Evolutionary conservation across 2,113 vertebrate species (phyloP).

Genomic region (Bos indicus): DNA sequence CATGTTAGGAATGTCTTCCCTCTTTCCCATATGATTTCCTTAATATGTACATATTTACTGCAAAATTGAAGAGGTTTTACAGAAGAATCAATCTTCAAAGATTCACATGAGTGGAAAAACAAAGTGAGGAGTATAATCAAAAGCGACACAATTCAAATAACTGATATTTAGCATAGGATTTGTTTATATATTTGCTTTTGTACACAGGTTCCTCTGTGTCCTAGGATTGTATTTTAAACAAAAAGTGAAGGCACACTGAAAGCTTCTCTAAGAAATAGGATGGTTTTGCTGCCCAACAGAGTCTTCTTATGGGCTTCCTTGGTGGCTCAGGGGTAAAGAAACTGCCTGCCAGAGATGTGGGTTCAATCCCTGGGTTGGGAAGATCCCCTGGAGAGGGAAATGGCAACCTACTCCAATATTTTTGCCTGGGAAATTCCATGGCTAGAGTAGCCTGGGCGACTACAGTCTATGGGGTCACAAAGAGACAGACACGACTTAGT

Average conservation of each 20-base stretch:
- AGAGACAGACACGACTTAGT: neutral
- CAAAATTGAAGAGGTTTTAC: neutral
- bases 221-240: conserved; percentile 22
- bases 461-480: neutral
- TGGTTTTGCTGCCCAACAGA: neutral
- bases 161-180: neutral
- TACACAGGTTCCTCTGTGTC: neutral
- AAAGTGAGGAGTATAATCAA: neutral
- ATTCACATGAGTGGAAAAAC: neutral
- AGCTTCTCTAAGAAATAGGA: neutral
- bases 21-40: neutral
- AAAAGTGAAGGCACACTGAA: neutral
- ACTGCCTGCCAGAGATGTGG: neutral
- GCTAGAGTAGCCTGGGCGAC: neutral
- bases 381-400: neutral
- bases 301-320: neutral
- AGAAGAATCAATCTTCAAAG: conserved; percentile 16
- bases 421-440: neutral
- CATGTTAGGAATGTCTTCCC: neutral
- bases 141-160: neutral
- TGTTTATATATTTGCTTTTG: neutral
- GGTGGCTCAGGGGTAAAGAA: neutral
- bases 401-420: neutral
- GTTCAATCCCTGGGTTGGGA: neutral
- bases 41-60: neutral